Percentiles rank a stretch among this genome's conserved stretches.
Conservation (phyloP, 2,888 invertebrate species). For the Chrysotoxum bicinctum region DNA sequence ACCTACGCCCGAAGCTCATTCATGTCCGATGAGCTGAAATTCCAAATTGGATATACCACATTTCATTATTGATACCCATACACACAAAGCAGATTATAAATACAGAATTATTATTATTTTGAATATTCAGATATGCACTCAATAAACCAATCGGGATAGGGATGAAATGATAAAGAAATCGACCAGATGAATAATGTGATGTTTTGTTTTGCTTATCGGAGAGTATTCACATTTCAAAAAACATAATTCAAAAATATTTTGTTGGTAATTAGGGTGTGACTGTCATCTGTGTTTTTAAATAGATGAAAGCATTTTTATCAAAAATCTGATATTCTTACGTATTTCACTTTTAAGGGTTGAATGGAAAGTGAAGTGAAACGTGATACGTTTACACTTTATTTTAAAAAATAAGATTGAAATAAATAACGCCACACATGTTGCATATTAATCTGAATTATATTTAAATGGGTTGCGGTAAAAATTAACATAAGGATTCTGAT, state of each 20-base stretch:
- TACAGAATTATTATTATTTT: constrained; percentile 63
- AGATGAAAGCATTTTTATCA: background rate
- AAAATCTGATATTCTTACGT: background rate
- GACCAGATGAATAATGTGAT: constrained; percentile 29
- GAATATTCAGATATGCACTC: constrained; percentile 32
- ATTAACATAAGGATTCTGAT: too few relatives aligned
- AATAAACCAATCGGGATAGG: constrained; percentile 13
- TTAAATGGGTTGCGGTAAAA: background rate
- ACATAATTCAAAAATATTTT: constrained; percentile 17
- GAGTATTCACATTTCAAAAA: constrained; percentile 37
- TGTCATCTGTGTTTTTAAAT: background rate
- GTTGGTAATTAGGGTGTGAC: constrained; percentile 6
- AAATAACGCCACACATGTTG: background rate
- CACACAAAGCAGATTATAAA: constrained; percentile 43
- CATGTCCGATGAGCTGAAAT: constrained; percentile 62
- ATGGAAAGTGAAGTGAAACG: background rate
- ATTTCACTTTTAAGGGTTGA: background rate
- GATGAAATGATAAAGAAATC: constrained; percentile 43
- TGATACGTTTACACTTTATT: background rate
- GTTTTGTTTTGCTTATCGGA: constrained; percentile 29
- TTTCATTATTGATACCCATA: constrained; percentile 67
- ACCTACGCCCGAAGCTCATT: constrained; percentile 54
- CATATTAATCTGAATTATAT: background rate
- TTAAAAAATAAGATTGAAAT: background rate
- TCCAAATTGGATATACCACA: constrained; percentile 69